Conservation (phyloP, 2,797 vertebrate genomes). For the Anniella stebbinsi region DNA sequence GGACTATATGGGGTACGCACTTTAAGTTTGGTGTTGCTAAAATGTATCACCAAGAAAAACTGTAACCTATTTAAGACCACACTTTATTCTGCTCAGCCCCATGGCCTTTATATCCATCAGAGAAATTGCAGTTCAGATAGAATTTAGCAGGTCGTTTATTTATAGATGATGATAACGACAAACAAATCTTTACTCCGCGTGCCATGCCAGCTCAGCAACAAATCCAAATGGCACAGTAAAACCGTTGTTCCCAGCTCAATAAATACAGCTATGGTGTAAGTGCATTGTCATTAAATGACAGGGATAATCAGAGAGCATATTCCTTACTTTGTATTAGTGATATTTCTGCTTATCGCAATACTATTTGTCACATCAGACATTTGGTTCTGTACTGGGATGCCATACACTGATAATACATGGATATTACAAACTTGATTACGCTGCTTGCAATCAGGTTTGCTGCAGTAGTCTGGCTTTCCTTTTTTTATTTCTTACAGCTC, state of each 20-base stretch:
- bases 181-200: conserved; percentile 30
- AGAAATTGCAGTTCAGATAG: conserved; percentile 46
- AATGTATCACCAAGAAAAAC: conserved; percentile 50
- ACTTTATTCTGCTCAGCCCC: conserved; percentile 31
- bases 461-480: not conserved
- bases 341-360: not conserved
- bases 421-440: not conserved
- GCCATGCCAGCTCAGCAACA: conserved; percentile 29
- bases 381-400: not conserved
- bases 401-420: not conserved
- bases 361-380: not conserved
- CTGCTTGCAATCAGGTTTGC: not conserved
- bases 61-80: conserved; percentile 30
- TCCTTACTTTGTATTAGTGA: not conserved
- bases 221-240: conserved; percentile 34
- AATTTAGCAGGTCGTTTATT: conserved; percentile 56
- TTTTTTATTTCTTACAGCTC: not conserved
- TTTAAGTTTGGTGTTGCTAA: conserved; percentile 21
- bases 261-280: not conserved
- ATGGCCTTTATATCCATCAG: conserved; percentile 49
- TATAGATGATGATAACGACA: conserved; percentile 37
- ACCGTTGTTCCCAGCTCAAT: not conserved
- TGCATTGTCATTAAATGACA: conserved; percentile 23
- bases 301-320: not conserved
- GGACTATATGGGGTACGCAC: conserved; percentile 42